These are phyloP conservation scores for Pachycephus smyrnensis DNA, from an alignment of 2,888 invertebrate genomes.

Conservation along the genomic window DNA sequence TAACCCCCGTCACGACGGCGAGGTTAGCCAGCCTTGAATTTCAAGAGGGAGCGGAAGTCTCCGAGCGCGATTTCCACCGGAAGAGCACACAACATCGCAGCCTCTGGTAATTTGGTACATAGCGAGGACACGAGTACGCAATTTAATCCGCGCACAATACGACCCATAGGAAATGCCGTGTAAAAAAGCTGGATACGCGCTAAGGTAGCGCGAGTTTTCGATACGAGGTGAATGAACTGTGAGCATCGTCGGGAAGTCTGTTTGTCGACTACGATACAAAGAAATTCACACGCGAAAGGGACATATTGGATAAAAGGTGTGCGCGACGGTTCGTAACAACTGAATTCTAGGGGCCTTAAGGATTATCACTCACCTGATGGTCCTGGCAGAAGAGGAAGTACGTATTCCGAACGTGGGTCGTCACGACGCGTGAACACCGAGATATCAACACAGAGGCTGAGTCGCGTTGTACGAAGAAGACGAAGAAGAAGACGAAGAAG, in stretches of 20 bases:
- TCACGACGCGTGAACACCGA: background rate
- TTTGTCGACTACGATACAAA: background rate
- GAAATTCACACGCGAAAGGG: constrained; percentile 44
- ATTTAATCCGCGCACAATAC: background rate
- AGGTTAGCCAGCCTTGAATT: background rate
- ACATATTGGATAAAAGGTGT: constrained; percentile 37
- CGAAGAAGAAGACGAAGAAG: constrained; percentile 21
- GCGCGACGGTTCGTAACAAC: background rate
- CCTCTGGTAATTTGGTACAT: background rate
- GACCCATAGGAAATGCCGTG: background rate
- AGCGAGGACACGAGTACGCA: background rate
- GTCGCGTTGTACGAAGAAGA: constrained; percentile 12
- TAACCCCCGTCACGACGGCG: background rate
- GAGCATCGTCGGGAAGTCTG: background rate
- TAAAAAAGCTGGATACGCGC: background rate
- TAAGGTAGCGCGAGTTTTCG: background rate
- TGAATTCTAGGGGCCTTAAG: background rate
- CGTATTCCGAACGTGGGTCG: constrained; percentile 24
- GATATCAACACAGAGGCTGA: background rate
- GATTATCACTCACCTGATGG: constrained; percentile 61
- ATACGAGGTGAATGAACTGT: background rate
- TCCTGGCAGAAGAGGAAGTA: constrained; percentile 41
- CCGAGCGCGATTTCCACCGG: background rate
- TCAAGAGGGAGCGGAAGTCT: background rate
- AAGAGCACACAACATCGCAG: background rate